A percentile compares a stretch with the other conserved stretches of the same genome.
Evolutionary conservation across 2,888 invertebrate species (phyloP).

Genomic region (Sympetrum striolatum): DNA sequence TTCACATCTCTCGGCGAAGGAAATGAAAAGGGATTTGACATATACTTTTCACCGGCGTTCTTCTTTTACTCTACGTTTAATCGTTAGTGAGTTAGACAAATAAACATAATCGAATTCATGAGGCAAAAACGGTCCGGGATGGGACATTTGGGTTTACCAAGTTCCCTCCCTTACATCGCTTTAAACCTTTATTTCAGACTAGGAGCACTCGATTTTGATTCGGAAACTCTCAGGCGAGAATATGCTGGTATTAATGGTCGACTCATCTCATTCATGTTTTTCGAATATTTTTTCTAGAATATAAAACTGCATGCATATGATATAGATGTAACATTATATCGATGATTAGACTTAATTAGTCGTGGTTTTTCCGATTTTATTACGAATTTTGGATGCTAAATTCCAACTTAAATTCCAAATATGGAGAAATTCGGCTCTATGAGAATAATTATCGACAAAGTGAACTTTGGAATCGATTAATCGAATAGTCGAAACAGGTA

Average conservation of each 20-base stretch:
- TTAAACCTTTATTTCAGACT: conserved; percentile 27
- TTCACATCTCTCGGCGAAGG: background rate
- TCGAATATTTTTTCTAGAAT: background rate
- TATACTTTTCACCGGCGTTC: background rate
- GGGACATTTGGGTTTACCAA: conserved; percentile 2
- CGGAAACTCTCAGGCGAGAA: background rate
- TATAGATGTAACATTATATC: too few relatives aligned
- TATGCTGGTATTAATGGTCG: background rate
- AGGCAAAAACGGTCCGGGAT: conserved; percentile 27
- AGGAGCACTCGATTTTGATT: conserved; percentile 14
- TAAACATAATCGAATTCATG: background rate
- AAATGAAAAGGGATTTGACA: background rate
- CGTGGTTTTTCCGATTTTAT: background rate
- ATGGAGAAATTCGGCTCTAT: too few relatives aligned
- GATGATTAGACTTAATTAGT: too few relatives aligned
- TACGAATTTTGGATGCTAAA: too few relatives aligned
- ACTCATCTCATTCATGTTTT: background rate
- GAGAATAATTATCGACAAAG: too few relatives aligned
- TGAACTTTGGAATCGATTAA: too few relatives aligned
- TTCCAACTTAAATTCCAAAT: too few relatives aligned
- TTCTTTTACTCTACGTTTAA: background rate
- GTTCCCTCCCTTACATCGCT: conserved; percentile 38
- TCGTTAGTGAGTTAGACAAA: background rate
- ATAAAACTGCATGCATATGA: too few relatives aligned
- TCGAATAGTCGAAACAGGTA: too few relatives aligned